Conservation (phyloP, 2,113 vertebrate genomes). For the Struthidea cinerea region DNA sequence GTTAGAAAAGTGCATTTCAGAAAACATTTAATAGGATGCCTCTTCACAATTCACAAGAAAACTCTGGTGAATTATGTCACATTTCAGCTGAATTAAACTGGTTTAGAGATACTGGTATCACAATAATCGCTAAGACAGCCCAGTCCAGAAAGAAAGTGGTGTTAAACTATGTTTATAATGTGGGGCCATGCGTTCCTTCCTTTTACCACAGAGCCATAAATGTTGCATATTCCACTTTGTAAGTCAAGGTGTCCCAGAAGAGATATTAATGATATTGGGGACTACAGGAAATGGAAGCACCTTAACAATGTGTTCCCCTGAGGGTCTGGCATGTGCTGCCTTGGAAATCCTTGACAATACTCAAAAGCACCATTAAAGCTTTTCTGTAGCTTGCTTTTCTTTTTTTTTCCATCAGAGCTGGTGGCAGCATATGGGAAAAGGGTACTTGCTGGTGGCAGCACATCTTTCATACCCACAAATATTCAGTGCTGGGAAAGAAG, state of each 20-base stretch:
- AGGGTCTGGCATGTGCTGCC: background rate
- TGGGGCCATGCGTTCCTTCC: slow-evolving; percentile 5
- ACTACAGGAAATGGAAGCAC: slow-evolving; percentile 39
- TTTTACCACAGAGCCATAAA: slow-evolving; percentile 20
- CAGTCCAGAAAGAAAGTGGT: background rate
- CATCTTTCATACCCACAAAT: background rate
- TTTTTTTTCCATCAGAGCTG: background rate
- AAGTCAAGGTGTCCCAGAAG: slow-evolving; percentile 24
- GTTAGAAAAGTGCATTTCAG: background rate
- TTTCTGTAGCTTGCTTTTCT: background rate
- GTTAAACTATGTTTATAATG: background rate
- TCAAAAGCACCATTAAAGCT: slow-evolving; percentile 16
- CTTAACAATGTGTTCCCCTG: background rate
- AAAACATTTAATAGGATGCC: background rate
- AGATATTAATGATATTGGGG: background rate
- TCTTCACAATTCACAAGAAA: background rate
- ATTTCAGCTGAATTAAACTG: background rate
- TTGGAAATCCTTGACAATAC: slow-evolving; percentile 26
- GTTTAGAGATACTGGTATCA: background rate
- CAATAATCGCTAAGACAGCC: background rate
- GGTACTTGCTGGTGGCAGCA: background rate
- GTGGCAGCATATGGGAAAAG: background rate
- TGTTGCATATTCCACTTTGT: background rate
- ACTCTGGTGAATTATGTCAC: background rate
- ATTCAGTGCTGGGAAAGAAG: background rate